A percentile compares a stretch with the other conserved stretches of the same genome.
These are phyloP conservation scores for Melipona bicolor DNA, from an alignment of 2,888 invertebrate species.

Conservation along the genomic window DNA sequence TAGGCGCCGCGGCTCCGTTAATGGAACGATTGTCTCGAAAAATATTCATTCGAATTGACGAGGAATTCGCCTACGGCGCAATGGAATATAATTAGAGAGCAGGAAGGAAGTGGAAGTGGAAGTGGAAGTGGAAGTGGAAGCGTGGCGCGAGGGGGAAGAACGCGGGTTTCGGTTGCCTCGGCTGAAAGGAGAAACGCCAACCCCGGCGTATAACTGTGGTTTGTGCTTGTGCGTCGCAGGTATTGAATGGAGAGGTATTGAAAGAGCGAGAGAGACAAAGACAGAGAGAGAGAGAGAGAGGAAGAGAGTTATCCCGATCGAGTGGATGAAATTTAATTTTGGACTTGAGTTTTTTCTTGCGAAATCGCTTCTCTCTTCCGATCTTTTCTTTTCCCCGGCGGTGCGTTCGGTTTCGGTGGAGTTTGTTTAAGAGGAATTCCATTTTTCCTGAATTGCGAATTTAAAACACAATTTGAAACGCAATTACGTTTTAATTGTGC, in stretches of 20 bases:
- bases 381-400: no score
- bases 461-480: no score
- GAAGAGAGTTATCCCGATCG: slow-evolving; percentile 7
- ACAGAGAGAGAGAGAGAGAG: not conserved
- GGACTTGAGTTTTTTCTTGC: not conserved
- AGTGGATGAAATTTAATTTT: not conserved
- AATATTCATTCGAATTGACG: slow-evolving; percentile 57
- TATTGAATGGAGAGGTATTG: not conserved
- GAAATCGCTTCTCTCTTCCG: not conserved
- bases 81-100: slow-evolving; percentile 50
- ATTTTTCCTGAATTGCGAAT: no score
- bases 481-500: no score
- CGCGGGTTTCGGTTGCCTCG: not conserved
- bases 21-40: slow-evolving; percentile 61
- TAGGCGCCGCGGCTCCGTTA: slow-evolving; percentile 45
- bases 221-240: not conserved
- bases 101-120: slow-evolving; percentile 3
- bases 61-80: slow-evolving; percentile 14
- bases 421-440: not conserved
- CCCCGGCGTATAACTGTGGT: not conserved
- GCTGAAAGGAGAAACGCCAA: not conserved
- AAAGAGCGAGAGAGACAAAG: not conserved
- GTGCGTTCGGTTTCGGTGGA: not conserved
- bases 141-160: not conserved
- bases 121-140: not conserved